Evolutionary conservation across 2,797 vertebrate genomes (phyloP).

Genomic region (Eulemur rubriventer): DNA sequence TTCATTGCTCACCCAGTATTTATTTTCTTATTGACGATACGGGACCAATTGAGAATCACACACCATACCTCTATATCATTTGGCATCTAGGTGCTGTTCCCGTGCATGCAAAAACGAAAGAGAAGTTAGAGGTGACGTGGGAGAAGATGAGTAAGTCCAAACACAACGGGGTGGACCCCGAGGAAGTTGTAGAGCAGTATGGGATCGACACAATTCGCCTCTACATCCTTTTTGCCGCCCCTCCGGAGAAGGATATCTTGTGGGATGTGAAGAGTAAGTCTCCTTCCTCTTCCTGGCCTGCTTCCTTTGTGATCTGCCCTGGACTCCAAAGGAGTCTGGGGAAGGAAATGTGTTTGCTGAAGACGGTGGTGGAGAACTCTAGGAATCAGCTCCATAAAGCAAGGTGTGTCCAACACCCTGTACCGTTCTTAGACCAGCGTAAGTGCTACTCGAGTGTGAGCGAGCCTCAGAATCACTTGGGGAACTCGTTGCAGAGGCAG

Average conservation of each 20-base stretch:
- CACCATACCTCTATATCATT: accelerated
- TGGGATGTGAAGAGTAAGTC: constrained; percentile 96
- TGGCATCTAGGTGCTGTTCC: constrained; percentile 87
- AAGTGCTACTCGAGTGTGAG: not conserved
- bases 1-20: not conserved
- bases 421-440: accelerated
- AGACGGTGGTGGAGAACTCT: not conserved
- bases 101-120: constrained; percentile 84
- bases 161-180: constrained; percentile 95
- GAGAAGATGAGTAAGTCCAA: constrained; percentile 99
- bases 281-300: accelerated
- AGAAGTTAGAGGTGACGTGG: constrained; percentile 90
- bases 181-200: constrained; percentile 91
- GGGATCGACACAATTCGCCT: constrained; percentile 95
- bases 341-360: not conserved
- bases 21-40: not conserved
- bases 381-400: not conserved
- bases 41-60: not conserved
- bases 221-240: constrained; percentile 94
- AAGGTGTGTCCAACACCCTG: not conserved
- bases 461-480: accelerated
- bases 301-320: not conserved
- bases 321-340: accelerated
- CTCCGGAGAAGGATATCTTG: constrained; percentile 96
- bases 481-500: accelerated